Base-by-base conservation (phyloP, 2,113 vertebrate species). In the Phoenicopterus ruber region DNA sequence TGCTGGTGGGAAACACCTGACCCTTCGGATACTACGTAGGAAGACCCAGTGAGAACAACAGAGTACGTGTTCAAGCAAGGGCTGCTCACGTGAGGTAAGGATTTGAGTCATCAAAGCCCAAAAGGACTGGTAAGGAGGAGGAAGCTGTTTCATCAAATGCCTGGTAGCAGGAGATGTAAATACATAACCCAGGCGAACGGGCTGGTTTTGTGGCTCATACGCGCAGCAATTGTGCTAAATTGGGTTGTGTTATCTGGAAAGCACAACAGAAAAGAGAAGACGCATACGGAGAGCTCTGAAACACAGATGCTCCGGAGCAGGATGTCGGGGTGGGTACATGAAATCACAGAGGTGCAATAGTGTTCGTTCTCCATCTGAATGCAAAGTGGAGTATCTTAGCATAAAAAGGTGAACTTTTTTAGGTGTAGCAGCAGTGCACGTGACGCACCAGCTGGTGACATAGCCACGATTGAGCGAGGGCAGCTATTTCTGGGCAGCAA, bases 131-230 rank as follows among this genome's bases (percentile, higher is more conserved):
- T 46, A 89, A 83, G 76, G 82, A 70, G 81, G 74, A 94, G 50
- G 59, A 72, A 93, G 58, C 38, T 92, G 34, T 52, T 59, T 40
- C 61, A 71, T 90, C 89, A 84, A 17, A 70, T 36, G 86, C 71
- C 84, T 95, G 59, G 69, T 63, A 92, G 97, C 71, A 46, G 52
- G 81, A 94, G 82, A 90, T 85, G 77, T 92, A 96, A 96, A 93
- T 71, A 86, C 66, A 74, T 81, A 95, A 93, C 69, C 42, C 11
- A 21, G 50, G 69, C 4, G 46, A 95, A 90, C 61, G 73, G 73
- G 55, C 63, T 77, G 80, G 25, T 62, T 90, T 86, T 88, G 55
- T 94, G 52, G 52, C 86, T 73, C 40, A 67, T 85, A 61, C 17
- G 62, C 84, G 49, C 42, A 79, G 63, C 46, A 55, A 90, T 93